Evolutionary conservation across 2,888 invertebrate genomes (phyloP).

Genomic region (Hydrotaea cyrtoneurina): DNA sequence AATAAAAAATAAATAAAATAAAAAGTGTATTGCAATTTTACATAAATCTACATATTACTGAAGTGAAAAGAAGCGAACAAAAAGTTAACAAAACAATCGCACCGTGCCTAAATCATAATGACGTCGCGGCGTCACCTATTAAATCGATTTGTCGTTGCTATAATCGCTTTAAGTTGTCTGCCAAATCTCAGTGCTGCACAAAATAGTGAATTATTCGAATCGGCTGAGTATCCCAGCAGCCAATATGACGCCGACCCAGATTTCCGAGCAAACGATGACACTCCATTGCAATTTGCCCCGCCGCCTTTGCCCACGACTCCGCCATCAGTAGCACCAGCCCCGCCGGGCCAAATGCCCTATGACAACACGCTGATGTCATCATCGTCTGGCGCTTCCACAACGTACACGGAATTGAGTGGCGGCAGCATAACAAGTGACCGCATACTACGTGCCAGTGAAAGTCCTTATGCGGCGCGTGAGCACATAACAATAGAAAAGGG

Average conservation of each 20-base stretch:
- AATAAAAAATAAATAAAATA: no score
- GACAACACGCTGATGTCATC: conserved; percentile 70
- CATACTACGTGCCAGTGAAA: conserved; percentile 80
- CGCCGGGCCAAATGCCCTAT: conserved; percentile 14
- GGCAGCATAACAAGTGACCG: conserved; percentile 79
- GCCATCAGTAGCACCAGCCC: neutral
- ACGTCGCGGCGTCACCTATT: conserved; percentile 51
- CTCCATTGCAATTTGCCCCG: conserved; percentile 64
- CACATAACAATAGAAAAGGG: conserved; percentile 90
- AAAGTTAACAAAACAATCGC: conserved; percentile 1
- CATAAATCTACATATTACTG: neutral
- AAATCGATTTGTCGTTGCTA: conserved; percentile 29
- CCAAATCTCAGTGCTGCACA: conserved; percentile 58
- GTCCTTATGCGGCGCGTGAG: conserved; percentile 89
- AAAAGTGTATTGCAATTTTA: conserved; percentile 23
- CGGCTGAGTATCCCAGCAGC: conserved; percentile 66
- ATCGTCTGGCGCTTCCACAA: conserved; percentile 70
- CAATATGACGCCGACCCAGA: conserved; percentile 67
- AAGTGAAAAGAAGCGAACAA: conserved; percentile 15
- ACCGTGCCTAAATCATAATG: conserved; percentile 55
- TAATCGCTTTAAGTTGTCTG: conserved; percentile 39
- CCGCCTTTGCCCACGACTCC: conserved; percentile 71
- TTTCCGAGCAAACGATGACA: conserved; percentile 47
- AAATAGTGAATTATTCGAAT: conserved; percentile 62
- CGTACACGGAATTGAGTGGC: conserved; percentile 78